These are phyloP conservation scores for Anguilla anguilla DNA, from an alignment of 2,797 vertebrate genomes.

Conservation along the genomic window DNA sequence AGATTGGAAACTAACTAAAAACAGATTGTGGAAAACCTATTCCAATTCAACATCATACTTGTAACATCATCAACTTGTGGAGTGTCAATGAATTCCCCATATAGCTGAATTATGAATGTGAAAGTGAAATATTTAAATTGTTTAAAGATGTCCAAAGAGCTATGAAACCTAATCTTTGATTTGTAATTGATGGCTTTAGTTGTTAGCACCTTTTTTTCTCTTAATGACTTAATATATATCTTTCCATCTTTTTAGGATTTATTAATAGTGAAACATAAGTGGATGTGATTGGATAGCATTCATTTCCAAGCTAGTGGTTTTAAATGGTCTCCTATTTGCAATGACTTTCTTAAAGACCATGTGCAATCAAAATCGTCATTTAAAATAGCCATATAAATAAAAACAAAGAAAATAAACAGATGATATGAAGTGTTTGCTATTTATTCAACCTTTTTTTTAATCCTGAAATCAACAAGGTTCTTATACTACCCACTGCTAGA, in stretches of 20 bases:
- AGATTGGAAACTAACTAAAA: background rate
- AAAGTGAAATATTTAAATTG: conserved; percentile 8
- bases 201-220: conserved; percentile 11
- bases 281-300: conserved; percentile 1
- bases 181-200: conserved; percentile 11
- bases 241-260: conserved; percentile 11
- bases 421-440: no score
- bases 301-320: background rate
- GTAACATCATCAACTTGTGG: background rate
- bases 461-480: no score
- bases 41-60: background rate
- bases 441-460: no score
- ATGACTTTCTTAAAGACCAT: no score
- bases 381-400: no score
- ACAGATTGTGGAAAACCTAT: background rate
- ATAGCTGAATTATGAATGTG: background rate
- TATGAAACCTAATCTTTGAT: background rate
- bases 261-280: conserved; percentile 16
- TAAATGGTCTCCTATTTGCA: background rate
- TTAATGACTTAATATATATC: conserved; percentile 22
- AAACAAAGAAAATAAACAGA: no score
- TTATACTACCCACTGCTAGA: no score
- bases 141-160: background rate
- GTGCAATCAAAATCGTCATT: no score
- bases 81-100: background rate